phyloP scores from a whole-genome alignment of 2,113 vertebrate genomes.

The Melospiza melodia region DNA sequence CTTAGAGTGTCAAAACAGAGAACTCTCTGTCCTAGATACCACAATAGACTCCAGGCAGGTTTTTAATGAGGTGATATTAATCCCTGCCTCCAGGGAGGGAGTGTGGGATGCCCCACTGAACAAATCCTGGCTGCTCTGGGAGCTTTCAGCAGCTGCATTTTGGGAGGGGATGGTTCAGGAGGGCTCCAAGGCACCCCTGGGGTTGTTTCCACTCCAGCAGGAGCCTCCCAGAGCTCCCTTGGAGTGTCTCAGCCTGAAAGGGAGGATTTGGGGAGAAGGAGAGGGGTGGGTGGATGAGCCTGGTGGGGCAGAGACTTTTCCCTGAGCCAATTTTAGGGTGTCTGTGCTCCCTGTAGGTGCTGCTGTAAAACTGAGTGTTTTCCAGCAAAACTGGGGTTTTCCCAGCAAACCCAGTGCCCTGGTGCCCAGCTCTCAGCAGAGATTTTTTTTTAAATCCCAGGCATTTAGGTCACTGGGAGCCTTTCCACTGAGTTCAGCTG shows the following conservation, averaged over 20 bases:
- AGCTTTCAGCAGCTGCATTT: background rate
- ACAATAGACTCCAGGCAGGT: constrained; percentile 11
- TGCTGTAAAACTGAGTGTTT: background rate
- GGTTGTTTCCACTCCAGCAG: background rate
- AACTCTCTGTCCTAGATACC: constrained; percentile 59
- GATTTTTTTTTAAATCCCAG: background rate
- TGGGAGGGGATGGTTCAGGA: background rate
- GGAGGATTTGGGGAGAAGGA: background rate
- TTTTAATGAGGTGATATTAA: constrained; percentile 28
- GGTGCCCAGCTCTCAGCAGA: background rate
- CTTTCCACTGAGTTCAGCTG: background rate
- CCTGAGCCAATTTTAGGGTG: accelerated
- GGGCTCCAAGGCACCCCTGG: background rate
- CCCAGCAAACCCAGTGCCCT: background rate
- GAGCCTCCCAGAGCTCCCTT: background rate
- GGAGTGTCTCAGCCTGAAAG: accelerated
- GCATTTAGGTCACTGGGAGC: background rate
- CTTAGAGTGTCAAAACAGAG: constrained; percentile 43
- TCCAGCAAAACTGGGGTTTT: background rate
- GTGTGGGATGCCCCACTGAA: constrained; percentile 29
- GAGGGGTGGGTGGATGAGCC: background rate
- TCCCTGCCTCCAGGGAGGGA: background rate
- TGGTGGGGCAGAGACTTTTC: background rate
- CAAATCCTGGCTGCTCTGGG: background rate
- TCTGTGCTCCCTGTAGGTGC: accelerated